phyloP scores from a whole-genome alignment of 1,140 invertebrate genomes.

The Patella vulgata region DNA sequence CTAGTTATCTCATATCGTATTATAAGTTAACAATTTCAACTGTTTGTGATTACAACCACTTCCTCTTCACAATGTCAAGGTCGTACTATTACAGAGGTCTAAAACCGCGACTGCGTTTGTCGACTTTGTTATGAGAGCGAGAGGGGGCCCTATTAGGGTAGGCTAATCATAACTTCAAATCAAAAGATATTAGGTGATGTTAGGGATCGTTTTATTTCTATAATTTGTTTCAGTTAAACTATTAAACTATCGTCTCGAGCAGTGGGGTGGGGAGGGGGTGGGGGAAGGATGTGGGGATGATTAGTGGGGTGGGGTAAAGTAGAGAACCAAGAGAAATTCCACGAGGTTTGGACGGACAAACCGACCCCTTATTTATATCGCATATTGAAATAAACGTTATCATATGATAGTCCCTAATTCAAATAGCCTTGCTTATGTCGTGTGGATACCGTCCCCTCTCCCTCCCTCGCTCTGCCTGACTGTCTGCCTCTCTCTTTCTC shows the following conservation, averaged over 20 bases:
- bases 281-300: neutral
- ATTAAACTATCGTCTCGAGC: too few species aligned
- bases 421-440: neutral
- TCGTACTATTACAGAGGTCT: neutral
- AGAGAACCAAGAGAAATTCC: neutral
- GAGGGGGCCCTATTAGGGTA: neutral
- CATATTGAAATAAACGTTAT: neutral
- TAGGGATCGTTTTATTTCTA: too few species aligned
- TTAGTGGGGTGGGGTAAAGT: too few species aligned
- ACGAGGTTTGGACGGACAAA: neutral
- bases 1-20: too few species aligned
- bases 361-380: neutral
- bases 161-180: too few species aligned
- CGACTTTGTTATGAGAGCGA: too few species aligned
- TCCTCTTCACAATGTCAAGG: too few species aligned
- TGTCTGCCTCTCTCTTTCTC: neutral
- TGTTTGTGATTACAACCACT: too few species aligned
- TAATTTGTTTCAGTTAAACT: neutral
- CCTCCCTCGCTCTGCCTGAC: neutral
- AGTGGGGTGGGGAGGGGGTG: slow-evolving; percentile 1
- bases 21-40: too few species aligned
- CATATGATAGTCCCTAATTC: neutral
- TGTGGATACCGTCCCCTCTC: too few species aligned
- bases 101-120: neutral
- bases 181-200: too few species aligned